These are phyloP conservation scores for Drosophila bipectinata DNA, from an alignment of 1,140 invertebrate genomes.

Conservation along the genomic window DNA sequence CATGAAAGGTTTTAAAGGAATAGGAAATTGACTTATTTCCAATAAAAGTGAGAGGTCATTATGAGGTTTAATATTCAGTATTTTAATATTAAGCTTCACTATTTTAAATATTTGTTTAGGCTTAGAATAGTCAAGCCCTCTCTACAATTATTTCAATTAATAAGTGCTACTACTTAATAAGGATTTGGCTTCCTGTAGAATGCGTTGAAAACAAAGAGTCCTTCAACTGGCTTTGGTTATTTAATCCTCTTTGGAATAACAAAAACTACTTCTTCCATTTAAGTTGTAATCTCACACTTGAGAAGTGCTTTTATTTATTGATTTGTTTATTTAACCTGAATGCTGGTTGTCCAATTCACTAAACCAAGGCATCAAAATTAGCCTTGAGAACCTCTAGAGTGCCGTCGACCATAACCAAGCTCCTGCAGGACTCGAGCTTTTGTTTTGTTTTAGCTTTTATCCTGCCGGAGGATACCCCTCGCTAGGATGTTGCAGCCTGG, in stretches of 20 bases:
- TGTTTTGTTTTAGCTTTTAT: constrained; percentile 20
- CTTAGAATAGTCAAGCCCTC: too few species aligned
- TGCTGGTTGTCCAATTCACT: constrained; percentile 61
- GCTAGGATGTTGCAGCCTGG: constrained; percentile 24
- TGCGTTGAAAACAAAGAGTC: too few species aligned
- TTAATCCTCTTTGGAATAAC: constrained; percentile 18
- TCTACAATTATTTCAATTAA: too few species aligned
- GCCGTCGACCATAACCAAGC: constrained; percentile 39
- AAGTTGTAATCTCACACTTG: constrained; percentile 20
- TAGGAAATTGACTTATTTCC: constrained; percentile 8
- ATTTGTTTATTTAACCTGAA: constrained; percentile 61
- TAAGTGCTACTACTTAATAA: too few species aligned
- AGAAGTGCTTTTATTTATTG: constrained; percentile 27
- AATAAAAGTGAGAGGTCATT: neutral
- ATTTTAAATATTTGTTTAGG: neutral
- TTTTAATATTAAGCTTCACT: too few species aligned
- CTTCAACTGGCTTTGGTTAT: neutral
- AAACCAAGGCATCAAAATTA: constrained; percentile 38
- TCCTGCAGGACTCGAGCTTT: constrained; percentile 23
- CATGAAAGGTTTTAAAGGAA: constrained; percentile 15
- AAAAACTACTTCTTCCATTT: constrained; percentile 17
- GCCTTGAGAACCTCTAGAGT: constrained; percentile 24
- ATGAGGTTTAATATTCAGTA: too few species aligned
- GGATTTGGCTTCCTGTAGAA: too few species aligned
- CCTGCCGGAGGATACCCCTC: constrained; percentile 7